Evolutionary conservation across 2,888 invertebrate species (phyloP), one percentile per base, ranked within the genome.

Genomic region (Cyclophora albipunctata): DNA sequence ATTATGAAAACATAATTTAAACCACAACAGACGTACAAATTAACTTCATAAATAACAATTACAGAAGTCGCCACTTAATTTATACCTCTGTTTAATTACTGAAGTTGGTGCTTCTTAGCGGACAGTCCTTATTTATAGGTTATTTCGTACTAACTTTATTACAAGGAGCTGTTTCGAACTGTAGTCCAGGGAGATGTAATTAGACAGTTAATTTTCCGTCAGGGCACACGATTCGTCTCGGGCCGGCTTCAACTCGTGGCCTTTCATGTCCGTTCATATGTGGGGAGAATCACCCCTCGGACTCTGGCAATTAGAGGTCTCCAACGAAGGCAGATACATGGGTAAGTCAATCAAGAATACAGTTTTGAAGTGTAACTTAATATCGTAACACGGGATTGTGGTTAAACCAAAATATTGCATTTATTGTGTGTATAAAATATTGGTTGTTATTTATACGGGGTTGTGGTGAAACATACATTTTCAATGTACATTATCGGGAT

Each of bases 181-280:
- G 52, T 55, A 56, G 60, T 57, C 60, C 54, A 46, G 52, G 50
- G 62, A 59, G 55, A 34, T 35, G 44, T 50, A 37, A 50, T 74
- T 69, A 75, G 59, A 64, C 58, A 65, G 67, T 68, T 71, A 68
- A 69, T 68, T 70, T 69, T 64, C 63, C 63, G 60, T 6, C 75
- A 91, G 97, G 71, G 92, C 93, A 6, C 95, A 97, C 70, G 99
- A 99, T 81, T 92, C 93, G 47, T 97, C 98, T 6, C 92, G 95
- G 48, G 91, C 95, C 48, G 99, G 99, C 44, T 99, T 99, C 89
- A 94, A 92, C 76, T 94, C 96, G 66, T 99, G 99, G 99, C 99
- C 99, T 50, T 99, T 99, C 88, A 99, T 99, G 99, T 98, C 98
- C 45, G 98, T 96, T 54, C 99, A 99, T 84, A 96, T 95, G 76